Base-by-base conservation (phyloP, 2,888 invertebrate species). In the Abrostola triplasia region DNA sequence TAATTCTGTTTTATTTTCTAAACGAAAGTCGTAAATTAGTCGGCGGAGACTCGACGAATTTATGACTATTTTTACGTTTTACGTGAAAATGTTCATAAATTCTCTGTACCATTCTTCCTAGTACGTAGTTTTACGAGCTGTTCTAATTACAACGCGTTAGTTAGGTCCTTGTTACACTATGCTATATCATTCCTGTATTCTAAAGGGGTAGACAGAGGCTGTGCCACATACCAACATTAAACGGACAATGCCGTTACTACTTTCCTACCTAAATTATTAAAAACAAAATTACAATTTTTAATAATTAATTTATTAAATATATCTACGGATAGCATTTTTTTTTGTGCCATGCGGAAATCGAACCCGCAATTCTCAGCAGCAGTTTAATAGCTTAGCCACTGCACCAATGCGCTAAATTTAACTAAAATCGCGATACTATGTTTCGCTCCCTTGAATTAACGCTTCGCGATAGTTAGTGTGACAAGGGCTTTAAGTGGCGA, bases 121-220 rank as follows among this genome's bases (percentile, higher is more conserved):
- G 67, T 62, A 66, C 42, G 67, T 77, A 77, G 74, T 79, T 79
- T 77, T 79, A 77, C 67, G 75, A 68, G 55, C 56, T 52, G 53
- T 77, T 68, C 77, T 79, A 77, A 77, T 79, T 77, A 77, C 74
- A 66, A 66, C 67, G 59, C 36, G 56, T 58, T 47, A 49, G 50
- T 73, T 54, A 73, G 47, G 65, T 6, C 42, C 9, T 7, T n/a
- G 11, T 0, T 24, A 64, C 9, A 64, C 38, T 11, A 7, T 4
- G n/a, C 37, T 49, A 36, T 8, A 13, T 9, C 35, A n/a, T n/a
- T n/a, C 24, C 4, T 24, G 24, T 4, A 24, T 24, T 24, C 24
- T 24, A 24, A 24, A 24, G 24, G 24, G 24, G 1, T 24, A 24
- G 24, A 24, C 13, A 47, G 6, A 42, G 10, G 7, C 10, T 11